These are phyloP conservation scores for Emydoidea blandingii DNA, from an alignment of 2,797 vertebrate genomes.

Conservation along the genomic window DNA sequence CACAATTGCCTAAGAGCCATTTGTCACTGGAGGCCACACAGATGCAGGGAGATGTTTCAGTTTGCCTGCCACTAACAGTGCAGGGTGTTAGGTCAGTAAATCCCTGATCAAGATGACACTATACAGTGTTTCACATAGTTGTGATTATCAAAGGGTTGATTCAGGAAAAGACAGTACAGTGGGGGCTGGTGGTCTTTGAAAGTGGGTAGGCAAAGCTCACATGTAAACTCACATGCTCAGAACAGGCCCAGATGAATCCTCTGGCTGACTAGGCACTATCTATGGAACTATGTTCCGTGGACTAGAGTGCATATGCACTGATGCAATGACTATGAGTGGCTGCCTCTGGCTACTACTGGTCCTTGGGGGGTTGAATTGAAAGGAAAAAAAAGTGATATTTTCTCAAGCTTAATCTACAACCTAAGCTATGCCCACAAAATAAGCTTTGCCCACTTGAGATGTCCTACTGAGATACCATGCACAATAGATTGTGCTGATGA, in stretches of 20 bases:
- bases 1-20: neutral
- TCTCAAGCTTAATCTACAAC: neutral
- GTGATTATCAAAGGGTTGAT: neutral
- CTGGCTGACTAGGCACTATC: neutral
- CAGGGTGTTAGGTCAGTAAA: neutral
- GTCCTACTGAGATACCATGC: neutral
- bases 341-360: neutral
- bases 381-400: neutral
- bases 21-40: neutral
- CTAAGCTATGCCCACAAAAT: neutral
- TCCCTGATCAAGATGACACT: neutral
- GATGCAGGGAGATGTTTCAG: neutral
- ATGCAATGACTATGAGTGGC: fast-evolving
- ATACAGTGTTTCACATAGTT: neutral
- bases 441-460: fast-evolving
- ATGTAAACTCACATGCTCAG: neutral
- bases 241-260: neutral
- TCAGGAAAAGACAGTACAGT: neutral
- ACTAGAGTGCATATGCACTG: fast-evolving
- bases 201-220: neutral
- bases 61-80: neutral
- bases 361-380: neutral
- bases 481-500: neutral
- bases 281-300: neutral
- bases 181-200: neutral